A percentile compares a stretch with the other conserved stretches of the same genome.
Evolutionary conservation across 2,113 vertebrate species (phyloP).

Genomic region (Atlantisia rogersi): DNA sequence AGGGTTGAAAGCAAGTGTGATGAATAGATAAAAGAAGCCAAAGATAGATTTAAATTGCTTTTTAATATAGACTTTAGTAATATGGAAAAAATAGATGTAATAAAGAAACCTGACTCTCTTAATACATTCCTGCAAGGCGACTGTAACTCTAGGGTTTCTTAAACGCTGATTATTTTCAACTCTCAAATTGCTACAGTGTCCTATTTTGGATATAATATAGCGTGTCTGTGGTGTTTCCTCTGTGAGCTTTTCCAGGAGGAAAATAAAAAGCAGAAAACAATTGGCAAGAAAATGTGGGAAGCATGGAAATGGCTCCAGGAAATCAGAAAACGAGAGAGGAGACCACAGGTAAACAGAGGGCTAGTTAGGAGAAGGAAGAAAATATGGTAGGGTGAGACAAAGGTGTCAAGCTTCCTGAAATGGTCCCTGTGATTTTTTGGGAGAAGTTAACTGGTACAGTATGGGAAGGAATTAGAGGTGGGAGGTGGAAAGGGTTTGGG

Average conservation of each 20-base stretch:
- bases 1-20: constrained; percentile 30
- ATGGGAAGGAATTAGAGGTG: not conserved
- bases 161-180: not conserved
- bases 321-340: not conserved
- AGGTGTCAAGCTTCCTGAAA: not conserved
- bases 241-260: not conserved
- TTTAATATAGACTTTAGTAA: constrained; percentile 44
- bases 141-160: not conserved
- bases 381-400: not conserved
- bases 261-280: not conserved
- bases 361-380: not conserved
- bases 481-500: not conserved
- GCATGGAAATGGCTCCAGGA: not conserved
- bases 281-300: not conserved
- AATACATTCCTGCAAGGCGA: not conserved
- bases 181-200: not conserved
- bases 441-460: not conserved
- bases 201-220: not conserved
- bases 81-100: constrained; percentile 48
- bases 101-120: constrained; percentile 3
- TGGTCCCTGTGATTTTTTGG: not conserved
- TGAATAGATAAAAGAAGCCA: constrained; percentile 44
- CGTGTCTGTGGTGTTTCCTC: not conserved
- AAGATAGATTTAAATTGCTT: constrained; percentile 58
- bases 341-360: not conserved